Evolutionary conservation across 2,113 vertebrate species (phyloP).

Genomic region (Ploceus nigricollis): DNA sequence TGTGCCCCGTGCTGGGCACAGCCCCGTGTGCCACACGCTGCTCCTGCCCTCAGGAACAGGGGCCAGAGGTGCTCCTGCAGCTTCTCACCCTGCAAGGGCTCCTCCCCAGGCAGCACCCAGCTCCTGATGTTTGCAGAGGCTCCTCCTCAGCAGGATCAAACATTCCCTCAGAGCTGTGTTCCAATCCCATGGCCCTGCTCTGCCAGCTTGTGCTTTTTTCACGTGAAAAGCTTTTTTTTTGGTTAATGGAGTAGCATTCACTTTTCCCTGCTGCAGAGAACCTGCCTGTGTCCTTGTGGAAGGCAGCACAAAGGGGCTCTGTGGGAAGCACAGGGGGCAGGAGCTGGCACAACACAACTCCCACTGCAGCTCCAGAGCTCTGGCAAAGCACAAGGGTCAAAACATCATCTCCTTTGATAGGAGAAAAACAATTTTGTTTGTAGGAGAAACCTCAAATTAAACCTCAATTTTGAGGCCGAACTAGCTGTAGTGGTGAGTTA

Average conservation of each 20-base stretch:
- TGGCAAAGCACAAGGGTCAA: neutral
- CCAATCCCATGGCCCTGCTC: neutral
- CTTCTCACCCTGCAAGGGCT: neutral
- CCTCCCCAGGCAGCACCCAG: neutral
- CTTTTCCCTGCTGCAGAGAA: neutral
- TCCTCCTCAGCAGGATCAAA: neutral
- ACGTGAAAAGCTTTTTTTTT: rapidly evolving
- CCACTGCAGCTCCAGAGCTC: neutral
- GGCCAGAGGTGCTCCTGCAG: slow-evolving; percentile 1
- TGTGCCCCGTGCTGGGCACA: neutral
- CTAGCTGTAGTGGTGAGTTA: neutral
- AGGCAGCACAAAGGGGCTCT: neutral
- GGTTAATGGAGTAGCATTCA: neutral
- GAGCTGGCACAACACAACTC: neutral
- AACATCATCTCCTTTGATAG: neutral
- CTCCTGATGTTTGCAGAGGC: neutral
- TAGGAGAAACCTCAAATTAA: neutral
- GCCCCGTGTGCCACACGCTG: neutral
- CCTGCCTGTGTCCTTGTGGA: neutral
- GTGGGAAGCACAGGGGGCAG: neutral
- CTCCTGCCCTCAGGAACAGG: neutral
- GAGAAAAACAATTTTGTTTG: neutral
- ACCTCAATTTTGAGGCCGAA: neutral
- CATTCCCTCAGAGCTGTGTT: neutral
- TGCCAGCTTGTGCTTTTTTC: neutral